These are phyloP conservation scores for Hemaris fuciformis DNA, from an alignment of 2,888 invertebrate genomes.

Conservation along the genomic window DNA sequence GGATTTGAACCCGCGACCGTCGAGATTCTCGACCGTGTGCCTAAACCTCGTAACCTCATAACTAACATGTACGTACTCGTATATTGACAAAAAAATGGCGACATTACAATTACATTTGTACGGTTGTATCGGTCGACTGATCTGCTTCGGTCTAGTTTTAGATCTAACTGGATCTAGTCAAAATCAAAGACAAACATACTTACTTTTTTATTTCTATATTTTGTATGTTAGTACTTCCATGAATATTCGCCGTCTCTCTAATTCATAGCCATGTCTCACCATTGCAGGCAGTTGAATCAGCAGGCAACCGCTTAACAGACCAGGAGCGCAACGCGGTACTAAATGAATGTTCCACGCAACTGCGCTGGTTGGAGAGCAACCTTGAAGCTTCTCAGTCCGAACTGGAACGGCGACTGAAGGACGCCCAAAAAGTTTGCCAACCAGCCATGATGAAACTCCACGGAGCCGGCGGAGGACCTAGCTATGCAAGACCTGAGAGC, in stretches of 20 bases:
- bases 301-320: conserved; percentile 85
- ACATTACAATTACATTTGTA: no score
- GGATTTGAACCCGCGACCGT: no score
- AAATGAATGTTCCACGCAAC: conserved; percentile 85
- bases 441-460: conserved; percentile 93
- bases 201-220: no score
- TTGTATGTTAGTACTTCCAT: not conserved
- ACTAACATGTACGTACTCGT: no score
- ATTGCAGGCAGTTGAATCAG: conserved; percentile 84
- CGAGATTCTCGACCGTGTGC: no score
- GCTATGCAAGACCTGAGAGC: conserved; percentile 24
- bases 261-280: conserved; percentile 1
- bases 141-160: no score
- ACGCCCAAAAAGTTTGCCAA: conserved; percentile 87
- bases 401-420: conserved; percentile 88
- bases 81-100: no score
- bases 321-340: conserved; percentile 86
- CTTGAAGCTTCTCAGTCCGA: conserved; percentile 89
- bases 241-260: no score
- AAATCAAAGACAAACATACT: no score
- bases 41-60: no score
- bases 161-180: no score
- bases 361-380: conserved; percentile 91
- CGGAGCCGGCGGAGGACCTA: conserved; percentile 73
- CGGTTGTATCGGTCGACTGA: no score